Conservation (phyloP, 1,140 invertebrate genomes). For the Gonioctena quinquepunctata region DNA sequence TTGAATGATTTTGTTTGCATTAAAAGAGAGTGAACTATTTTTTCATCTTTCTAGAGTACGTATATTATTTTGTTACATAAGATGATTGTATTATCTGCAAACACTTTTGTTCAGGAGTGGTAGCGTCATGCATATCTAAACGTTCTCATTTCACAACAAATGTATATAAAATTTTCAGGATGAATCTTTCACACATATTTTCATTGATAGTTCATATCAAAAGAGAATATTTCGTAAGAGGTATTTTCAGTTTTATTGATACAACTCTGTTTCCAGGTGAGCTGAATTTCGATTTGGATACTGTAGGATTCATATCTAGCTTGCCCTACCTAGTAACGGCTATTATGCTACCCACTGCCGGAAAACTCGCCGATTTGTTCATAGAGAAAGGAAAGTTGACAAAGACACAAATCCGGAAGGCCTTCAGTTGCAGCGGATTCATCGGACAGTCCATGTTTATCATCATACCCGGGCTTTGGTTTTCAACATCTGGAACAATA, state of each 20-base stretch:
- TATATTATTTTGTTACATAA: too few relatives aligned
- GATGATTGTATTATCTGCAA: too few relatives aligned
- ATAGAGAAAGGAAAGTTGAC: slow-evolving; percentile 66
- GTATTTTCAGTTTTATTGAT: too few relatives aligned
- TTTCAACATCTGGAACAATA: slow-evolving; percentile 68
- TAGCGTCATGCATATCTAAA: too few relatives aligned
- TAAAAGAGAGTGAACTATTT: too few relatives aligned
- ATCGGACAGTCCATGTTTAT: slow-evolving; percentile 83
- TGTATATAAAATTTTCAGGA: not conserved
- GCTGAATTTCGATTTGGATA: slow-evolving; percentile 70
- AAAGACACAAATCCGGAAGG: slow-evolving; percentile 73
- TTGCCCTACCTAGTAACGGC: slow-evolving; percentile 87
- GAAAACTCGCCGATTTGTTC: slow-evolving; percentile 80
- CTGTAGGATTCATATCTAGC: slow-evolving; percentile 80
- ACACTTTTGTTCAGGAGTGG: too few relatives aligned
- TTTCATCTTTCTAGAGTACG: too few relatives aligned
- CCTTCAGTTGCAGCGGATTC: slow-evolving; percentile 80
- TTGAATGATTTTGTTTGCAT: too few relatives aligned
- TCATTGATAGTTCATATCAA: not conserved
- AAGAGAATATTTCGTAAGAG: not conserved
- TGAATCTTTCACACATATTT: not conserved
- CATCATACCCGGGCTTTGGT: slow-evolving; percentile 59
- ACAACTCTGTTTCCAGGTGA: slow-evolving; percentile 65
- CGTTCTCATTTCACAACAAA: too few relatives aligned
- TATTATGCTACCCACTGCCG: slow-evolving; percentile 75